A percentile compares a stretch with the other conserved stretches of the same genome.
Evolutionary conservation across 2,113 vertebrate genomes (phyloP).

Genomic region (Aldabrachelys gigantea): DNA sequence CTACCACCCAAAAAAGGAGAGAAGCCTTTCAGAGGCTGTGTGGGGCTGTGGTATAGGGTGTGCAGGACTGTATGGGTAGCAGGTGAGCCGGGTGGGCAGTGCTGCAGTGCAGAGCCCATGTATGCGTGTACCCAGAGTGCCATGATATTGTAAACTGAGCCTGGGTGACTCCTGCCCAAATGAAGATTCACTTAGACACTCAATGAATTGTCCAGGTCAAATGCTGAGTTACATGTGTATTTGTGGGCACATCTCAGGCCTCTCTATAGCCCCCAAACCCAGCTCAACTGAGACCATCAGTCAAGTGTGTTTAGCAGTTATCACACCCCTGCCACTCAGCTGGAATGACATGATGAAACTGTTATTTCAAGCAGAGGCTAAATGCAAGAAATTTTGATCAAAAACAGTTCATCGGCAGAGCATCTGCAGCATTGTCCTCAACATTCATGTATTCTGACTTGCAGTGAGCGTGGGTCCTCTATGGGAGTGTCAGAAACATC

Average conservation of each 20-base stretch:
- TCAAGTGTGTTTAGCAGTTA: too few species aligned
- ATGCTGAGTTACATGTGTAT: too few species aligned
- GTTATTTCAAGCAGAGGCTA: background rate
- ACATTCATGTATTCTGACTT: background rate
- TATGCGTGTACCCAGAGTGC: too few species aligned
- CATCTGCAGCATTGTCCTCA: background rate
- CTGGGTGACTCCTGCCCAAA: background rate
- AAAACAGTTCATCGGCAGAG: background rate
- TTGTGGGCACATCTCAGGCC: background rate
- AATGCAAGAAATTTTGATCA: background rate
- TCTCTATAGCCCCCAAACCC: background rate
- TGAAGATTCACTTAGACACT: rapidly evolving
- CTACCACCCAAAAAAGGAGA: too few species aligned
- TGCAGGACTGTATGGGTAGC: too few species aligned
- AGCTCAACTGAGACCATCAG: too few species aligned
- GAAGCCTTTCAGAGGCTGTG: too few species aligned
- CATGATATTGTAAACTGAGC: background rate
- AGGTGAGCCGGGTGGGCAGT: too few species aligned
- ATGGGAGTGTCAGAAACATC: background rate
- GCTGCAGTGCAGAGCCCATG: background rate
- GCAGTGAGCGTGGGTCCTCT: background rate
- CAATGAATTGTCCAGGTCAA: too few species aligned
- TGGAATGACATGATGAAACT: too few species aligned
- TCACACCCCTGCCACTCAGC: too few species aligned
- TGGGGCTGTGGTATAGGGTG: too few species aligned